A percentile compares a stretch with the other conserved stretches of the same genome.
Evolutionary conservation across 2,797 vertebrate species (phyloP).

Genomic region (Rhincodon typus): DNA sequence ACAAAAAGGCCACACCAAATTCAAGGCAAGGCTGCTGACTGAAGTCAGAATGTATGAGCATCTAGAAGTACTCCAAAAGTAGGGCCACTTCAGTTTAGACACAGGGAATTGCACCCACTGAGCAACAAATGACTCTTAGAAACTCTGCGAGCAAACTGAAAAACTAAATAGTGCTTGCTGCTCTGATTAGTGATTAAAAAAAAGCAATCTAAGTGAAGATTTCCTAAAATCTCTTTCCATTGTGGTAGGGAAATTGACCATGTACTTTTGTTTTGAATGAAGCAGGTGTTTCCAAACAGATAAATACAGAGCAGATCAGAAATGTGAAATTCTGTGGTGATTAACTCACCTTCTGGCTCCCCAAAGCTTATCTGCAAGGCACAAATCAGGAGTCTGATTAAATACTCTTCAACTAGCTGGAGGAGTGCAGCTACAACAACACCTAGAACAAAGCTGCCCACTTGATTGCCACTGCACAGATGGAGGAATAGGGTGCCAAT

Average conservation of each 20-base stretch:
- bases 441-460: neutral
- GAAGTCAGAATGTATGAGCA: neutral
- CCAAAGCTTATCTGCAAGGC: neutral
- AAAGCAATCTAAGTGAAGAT: neutral
- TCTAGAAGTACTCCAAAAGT: neutral
- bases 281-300: neutral
- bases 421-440: neutral
- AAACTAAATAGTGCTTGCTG: no score
- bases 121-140: neutral
- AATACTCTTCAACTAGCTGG: neutral
- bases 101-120: no score
- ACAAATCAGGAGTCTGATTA: neutral
- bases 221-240: neutral
- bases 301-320: neutral
- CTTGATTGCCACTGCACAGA: neutral
- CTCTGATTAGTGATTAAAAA: neutral
- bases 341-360: no score
- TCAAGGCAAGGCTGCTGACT: neutral
- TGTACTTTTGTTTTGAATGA: neutral
- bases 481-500: neutral
- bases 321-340: neutral
- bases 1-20: neutral
- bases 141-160: neutral
- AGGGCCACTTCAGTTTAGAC: neutral
- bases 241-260: neutral